phyloP scores from a whole-genome alignment of 2,113 vertebrate species.

The Gallinago undulata region DNA sequence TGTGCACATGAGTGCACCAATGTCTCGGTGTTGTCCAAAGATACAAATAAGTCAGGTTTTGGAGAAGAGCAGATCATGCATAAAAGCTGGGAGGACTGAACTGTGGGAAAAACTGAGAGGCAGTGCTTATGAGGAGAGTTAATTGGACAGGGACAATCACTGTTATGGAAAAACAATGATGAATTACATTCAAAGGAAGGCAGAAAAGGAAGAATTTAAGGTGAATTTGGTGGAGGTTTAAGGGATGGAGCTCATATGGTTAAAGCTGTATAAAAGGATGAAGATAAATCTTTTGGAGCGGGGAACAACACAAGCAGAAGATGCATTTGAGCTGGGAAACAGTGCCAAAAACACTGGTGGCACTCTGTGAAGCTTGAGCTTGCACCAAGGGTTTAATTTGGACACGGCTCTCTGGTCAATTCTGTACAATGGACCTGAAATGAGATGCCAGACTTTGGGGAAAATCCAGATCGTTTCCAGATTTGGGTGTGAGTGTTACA shows the following conservation, averaged over 20 bases:
- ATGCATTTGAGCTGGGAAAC: neutral
- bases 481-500: neutral
- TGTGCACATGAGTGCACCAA: neutral
- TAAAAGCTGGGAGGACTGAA: neutral
- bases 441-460: neutral
- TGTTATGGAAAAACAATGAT: neutral
- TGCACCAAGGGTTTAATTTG: neutral
- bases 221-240: neutral
- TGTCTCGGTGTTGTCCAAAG: neutral
- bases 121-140: neutral
- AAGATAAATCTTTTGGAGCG: neutral
- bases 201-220: neutral
- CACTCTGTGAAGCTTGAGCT: neutral
- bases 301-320: neutral
- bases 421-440: neutral
- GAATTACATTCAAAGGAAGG: neutral
- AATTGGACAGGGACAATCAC: neutral
- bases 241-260: neutral
- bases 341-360: neutral
- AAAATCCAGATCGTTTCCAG: neutral
- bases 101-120: neutral
- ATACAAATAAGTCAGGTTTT: neutral
- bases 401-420: neutral
- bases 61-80: neutral
- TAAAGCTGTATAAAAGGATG: neutral